Evolutionary conservation across 2,113 vertebrate species (phyloP).

Genomic region (Nycticebus coucang): DNA sequence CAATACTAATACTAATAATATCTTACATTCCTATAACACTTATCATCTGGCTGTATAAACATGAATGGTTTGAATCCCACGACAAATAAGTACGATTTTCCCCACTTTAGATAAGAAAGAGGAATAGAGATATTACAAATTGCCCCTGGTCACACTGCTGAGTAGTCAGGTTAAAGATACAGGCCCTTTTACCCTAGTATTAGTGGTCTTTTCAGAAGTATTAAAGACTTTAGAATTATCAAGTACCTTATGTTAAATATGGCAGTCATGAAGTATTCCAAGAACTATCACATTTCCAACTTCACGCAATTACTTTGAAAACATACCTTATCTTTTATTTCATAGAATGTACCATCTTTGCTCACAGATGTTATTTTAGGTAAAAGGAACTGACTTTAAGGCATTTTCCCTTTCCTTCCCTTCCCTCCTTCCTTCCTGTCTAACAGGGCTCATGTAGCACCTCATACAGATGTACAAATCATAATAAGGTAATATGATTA

Average conservation of each 20-base stretch:
- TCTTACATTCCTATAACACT: neutral
- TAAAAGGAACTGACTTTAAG: neutral
- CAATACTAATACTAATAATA: neutral
- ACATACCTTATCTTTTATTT: neutral
- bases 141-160: neutral
- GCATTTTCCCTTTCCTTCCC: too few species aligned
- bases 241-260: neutral
- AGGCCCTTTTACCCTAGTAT: neutral
- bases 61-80: neutral
- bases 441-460: too few species aligned
- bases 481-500: too few species aligned
- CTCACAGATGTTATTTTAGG: neutral
- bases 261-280: neutral
- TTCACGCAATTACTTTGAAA: constrained; percentile 11
- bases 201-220: neutral
- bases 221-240: neutral
- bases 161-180: neutral
- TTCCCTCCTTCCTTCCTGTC: too few species aligned
- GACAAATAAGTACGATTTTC: neutral
- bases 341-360: neutral
- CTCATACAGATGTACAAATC: too few species aligned
- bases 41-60: neutral
- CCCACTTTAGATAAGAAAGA: neutral
- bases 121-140: neutral
- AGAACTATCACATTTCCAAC: neutral